Evolutionary conservation across 2,888 invertebrate species (phyloP).

Genomic region (Aspidapion aeneum): DNA sequence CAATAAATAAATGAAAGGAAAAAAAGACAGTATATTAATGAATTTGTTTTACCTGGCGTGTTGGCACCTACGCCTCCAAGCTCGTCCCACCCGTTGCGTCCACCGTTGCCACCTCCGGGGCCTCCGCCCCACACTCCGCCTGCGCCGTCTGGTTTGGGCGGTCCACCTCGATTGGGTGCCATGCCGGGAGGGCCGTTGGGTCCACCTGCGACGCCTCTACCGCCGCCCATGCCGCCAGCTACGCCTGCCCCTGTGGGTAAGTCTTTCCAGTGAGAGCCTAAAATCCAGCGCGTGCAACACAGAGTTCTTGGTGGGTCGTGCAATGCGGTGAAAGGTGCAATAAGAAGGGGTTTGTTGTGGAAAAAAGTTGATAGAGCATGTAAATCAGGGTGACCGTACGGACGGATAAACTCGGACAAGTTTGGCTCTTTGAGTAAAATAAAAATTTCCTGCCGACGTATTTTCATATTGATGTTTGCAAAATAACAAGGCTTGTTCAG

Average conservation of each 20-base stretch:
- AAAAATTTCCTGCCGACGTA: no score
- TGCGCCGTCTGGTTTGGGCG: conserved; percentile 60
- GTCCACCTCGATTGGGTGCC: conserved; percentile 44
- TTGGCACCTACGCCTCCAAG: conserved; percentile 26
- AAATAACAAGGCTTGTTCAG: no score
- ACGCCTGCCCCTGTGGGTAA: conserved; percentile 51
- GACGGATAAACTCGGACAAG: no score
- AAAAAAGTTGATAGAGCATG: no score
- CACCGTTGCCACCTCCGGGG: conserved; percentile 47
- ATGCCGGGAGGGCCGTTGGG: conserved; percentile 50
- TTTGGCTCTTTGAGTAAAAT: no score
- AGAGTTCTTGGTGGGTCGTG: conserved; percentile 10
- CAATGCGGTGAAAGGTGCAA: conserved; percentile 17
- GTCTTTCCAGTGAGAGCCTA: conserved; percentile 61
- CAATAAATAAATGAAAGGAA: no score
- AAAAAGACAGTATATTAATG: no score
- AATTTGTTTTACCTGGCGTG: no score
- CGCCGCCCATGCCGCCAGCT: conserved; percentile 51
- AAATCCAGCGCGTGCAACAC: not conserved
- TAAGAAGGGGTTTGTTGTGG: no score
- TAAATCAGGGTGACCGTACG: no score
- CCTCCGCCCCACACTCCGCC: conserved; percentile 44
- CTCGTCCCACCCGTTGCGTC: conserved; percentile 41
- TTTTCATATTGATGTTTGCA: no score
- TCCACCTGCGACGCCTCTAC: no score